Percentiles rank a stretch among this genome's conserved stretches.
Conservation (phyloP, 2,113 vertebrate species). For the Lichenostomus cassidix region DNA sequence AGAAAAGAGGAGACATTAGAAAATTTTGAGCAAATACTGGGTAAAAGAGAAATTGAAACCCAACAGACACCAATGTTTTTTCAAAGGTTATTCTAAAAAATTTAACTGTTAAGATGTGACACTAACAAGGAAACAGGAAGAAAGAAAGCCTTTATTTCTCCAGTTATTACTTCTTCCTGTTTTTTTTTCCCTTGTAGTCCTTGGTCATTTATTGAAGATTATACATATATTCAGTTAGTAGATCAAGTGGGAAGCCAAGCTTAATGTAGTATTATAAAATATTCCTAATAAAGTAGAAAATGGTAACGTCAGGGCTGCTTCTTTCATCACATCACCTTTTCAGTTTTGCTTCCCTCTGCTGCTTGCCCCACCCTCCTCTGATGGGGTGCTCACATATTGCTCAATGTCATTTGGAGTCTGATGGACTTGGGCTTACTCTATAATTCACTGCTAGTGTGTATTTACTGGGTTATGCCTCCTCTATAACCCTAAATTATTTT, state of each 20-base stretch:
- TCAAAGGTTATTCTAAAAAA: neutral
- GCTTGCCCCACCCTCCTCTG: neutral
- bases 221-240: neutral
- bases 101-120: neutral
- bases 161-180: neutral
- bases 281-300: neutral
- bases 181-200: neutral
- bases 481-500: neutral
- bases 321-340: neutral
- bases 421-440: neutral
- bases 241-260: neutral
- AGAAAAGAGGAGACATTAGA: neutral
- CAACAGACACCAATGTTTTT: neutral
- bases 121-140: neutral
- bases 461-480: neutral
- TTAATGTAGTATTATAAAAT: neutral
- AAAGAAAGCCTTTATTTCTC: neutral
- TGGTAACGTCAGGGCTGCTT: neutral
- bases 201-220: neutral
- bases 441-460: neutral
- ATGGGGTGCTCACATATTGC: neutral
- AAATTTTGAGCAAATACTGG: neutral
- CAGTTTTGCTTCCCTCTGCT: slow-evolving; percentile 1
- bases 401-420: neutral
- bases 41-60: neutral